Percentiles rank a stretch among this genome's conserved stretches.
Conservation (phyloP, 2,113 vertebrate species). For the Acrocephalus kingi region DNA sequence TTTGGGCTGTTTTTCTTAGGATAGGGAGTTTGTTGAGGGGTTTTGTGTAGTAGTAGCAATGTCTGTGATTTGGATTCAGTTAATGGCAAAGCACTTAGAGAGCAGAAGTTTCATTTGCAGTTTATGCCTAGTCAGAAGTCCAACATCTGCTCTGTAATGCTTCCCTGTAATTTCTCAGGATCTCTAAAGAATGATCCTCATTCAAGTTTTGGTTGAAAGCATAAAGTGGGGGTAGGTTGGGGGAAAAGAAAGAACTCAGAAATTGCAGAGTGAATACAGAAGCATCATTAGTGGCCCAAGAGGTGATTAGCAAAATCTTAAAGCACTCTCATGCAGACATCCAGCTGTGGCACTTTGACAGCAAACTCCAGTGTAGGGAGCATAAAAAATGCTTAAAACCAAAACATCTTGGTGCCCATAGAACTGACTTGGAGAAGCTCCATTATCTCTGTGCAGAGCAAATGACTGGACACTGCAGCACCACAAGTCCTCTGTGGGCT, state of each 20-base stretch:
- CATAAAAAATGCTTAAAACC: not conserved
- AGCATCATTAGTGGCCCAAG: not conserved
- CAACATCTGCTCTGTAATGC: not conserved
- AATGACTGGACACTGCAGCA: not conserved
- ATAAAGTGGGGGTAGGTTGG: not conserved
- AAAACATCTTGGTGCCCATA: not conserved
- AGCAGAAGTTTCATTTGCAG: not conserved
- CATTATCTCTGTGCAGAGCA: not conserved
- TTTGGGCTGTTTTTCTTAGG: not conserved
- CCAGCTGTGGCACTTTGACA: not conserved
- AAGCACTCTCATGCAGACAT: not conserved
- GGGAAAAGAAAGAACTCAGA: not conserved
- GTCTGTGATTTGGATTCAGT: not conserved
- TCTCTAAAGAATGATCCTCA: not conserved
- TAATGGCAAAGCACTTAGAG: not conserved
- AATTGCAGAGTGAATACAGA: not conserved
- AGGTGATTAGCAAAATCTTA: not conserved
- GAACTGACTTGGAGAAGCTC: not conserved
- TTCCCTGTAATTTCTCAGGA: not conserved
- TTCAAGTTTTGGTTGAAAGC: not conserved
- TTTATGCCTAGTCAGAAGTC: not conserved
- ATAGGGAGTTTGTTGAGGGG: not conserved
- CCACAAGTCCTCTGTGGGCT: not conserved
- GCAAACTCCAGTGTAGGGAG: not conserved
- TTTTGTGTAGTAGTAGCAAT: accelerated